Conservation (phyloP, 2,113 vertebrate genomes). For the Bos javanicus region DNA sequence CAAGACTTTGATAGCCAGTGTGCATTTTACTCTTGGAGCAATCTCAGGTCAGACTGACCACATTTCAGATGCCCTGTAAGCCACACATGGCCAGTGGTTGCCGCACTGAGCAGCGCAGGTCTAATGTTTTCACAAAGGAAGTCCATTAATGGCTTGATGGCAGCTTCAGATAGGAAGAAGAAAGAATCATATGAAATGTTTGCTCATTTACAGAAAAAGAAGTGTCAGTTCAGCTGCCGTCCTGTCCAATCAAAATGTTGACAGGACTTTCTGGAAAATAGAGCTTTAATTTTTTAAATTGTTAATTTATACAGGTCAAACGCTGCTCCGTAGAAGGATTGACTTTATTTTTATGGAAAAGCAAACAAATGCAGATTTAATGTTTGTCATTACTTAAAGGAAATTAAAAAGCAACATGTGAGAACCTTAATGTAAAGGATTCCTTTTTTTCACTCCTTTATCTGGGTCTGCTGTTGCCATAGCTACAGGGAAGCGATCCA, state of each 20-base stretch:
- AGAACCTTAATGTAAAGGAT: neutral
- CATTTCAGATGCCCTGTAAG: neutral
- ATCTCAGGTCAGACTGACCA: no score
- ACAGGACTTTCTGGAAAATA: conserved; percentile 33
- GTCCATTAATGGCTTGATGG: neutral
- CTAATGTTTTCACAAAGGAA: neutral
- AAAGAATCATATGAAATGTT: neutral
- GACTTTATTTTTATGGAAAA: conserved; percentile 4
- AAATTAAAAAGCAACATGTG: conserved; percentile 42
- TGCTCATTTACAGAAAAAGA: neutral
- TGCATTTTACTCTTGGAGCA: neutral
- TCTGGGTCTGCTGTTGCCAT: conserved; percentile 51
- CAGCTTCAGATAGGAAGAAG: neutral
- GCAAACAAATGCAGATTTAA: neutral
- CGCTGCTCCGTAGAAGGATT: neutral
- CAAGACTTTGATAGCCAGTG: neutral
- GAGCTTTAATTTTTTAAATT: neutral
- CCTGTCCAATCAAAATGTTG: neutral
- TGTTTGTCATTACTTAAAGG: conserved; percentile 48
- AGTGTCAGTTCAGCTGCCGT: neutral
- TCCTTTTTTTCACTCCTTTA: neutral
- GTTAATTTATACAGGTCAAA: neutral
- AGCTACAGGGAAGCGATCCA: neutral
- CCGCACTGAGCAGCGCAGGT: rapidly evolving
- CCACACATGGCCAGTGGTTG: rapidly evolving